These are phyloP conservation scores for Coregonus sp. DNA, from an alignment of 2,797 vertebrate species.

Conservation along the genomic window DNA sequence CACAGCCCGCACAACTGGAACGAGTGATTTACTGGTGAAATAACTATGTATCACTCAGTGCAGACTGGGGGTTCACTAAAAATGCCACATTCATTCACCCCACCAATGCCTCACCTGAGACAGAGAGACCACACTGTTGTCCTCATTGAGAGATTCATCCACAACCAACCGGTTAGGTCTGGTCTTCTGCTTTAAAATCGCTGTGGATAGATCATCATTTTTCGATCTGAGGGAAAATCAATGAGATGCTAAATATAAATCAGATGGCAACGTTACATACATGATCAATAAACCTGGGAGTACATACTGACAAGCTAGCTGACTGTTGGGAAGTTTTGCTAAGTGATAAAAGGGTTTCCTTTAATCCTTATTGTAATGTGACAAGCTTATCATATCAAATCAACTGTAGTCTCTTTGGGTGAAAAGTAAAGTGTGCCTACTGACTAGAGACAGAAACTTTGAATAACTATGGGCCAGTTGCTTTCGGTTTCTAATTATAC, in stretches of 20 bases:
- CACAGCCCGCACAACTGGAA: too few species aligned
- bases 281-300: neutral
- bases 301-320: too few species aligned
- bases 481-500: too few species aligned
- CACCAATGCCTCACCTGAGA: conserved; percentile 74
- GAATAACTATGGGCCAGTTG: too few species aligned
- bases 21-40: neutral
- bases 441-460: too few species aligned
- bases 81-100: neutral
- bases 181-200: conserved; percentile 90
- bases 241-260: neutral
- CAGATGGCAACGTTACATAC: neutral
- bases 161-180: conserved; percentile 87
- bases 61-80: neutral
- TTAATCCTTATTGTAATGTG: too few species aligned
- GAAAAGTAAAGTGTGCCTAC: too few species aligned
- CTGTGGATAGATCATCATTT: conserved; percentile 87
- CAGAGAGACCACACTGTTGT: conserved; percentile 87
- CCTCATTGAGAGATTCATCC: conserved; percentile 89
- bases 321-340: too few species aligned
- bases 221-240: conserved; percentile 56
- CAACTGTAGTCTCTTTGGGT: too few species aligned
- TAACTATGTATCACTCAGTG: neutral
- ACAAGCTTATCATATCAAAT: too few species aligned
- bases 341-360: too few species aligned